Percentiles rank a stretch among this genome's conserved stretches.
phyloP scores from a whole-genome alignment of 2,797 vertebrate genomes.

The Vultur gryphus region DNA sequence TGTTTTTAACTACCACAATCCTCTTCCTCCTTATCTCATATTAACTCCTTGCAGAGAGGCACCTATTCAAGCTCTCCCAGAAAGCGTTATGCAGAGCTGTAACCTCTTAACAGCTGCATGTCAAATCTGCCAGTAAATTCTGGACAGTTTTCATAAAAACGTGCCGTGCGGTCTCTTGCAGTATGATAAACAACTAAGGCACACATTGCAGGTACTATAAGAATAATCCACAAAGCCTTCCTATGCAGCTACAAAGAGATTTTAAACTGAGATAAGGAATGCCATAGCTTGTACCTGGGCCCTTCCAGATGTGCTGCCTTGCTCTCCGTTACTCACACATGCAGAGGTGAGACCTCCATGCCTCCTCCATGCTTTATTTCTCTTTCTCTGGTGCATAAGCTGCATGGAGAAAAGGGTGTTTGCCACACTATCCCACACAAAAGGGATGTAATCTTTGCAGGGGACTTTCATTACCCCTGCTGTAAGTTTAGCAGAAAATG shows the following conservation, averaged over 20 bases:
- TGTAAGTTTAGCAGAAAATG: background rate
- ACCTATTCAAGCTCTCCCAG: background rate
- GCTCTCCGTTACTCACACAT: rapidly evolving
- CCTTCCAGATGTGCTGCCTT: background rate
- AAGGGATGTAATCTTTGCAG: background rate
- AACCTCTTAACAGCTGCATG: background rate
- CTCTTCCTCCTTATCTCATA: background rate
- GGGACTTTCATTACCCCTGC: background rate
- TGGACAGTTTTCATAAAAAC: background rate
- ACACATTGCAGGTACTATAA: background rate
- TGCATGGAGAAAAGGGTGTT: background rate
- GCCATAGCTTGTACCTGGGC: background rate
- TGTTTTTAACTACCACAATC: background rate
- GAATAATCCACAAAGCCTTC: background rate
- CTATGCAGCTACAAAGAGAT: background rate
- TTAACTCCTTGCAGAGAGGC: background rate
- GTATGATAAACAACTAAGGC: background rate
- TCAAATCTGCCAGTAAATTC: background rate
- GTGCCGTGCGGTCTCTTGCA: background rate
- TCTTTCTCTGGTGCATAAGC: background rate
- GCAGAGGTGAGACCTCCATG: background rate
- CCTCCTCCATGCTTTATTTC: background rate
- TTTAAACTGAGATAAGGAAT: background rate
- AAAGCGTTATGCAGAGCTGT: background rate
- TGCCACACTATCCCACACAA: background rate